Conservation (phyloP, 1,140 invertebrate genomes). For the Doryteuthis pealeii region DNA sequence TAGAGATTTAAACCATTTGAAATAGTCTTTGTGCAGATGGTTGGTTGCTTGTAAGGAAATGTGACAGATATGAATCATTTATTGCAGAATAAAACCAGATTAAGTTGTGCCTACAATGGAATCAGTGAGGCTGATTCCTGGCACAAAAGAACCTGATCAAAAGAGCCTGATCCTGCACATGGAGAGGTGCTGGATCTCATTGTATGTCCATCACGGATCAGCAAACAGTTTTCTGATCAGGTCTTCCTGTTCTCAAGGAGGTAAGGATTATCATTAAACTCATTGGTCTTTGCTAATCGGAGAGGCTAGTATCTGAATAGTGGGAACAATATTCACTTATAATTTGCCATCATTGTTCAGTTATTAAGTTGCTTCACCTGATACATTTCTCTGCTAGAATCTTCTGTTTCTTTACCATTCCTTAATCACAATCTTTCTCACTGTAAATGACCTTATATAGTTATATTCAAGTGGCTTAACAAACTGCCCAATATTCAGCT, state of each 20-base stretch:
- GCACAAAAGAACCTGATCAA: not conserved
- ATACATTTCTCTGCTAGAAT: not conserved
- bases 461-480: too few relatives aligned
- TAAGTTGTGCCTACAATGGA: constrained; percentile 3
- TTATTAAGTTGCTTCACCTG: not conserved
- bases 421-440: not conserved
- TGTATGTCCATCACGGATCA: constrained; percentile 3
- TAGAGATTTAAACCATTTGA: not conserved
- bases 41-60: not conserved
- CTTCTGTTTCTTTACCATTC: not conserved
- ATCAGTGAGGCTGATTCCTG: not conserved
- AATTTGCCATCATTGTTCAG: not conserved
- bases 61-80: constrained; percentile 9
- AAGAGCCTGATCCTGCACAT: not conserved
- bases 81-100: constrained; percentile 7
- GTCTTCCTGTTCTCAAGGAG: constrained; percentile 1
- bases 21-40: not conserved
- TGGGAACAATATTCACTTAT: not conserved
- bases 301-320: not conserved
- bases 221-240: constrained; percentile 8
- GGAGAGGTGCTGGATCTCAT: not conserved
- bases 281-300: not conserved
- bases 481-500: too few relatives aligned
- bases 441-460: not conserved
- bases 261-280: constrained; percentile 1